A percentile compares a stretch with the other conserved stretches of the same genome.
Conservation (phyloP, 2,113 vertebrate species). For the Scalopus aquaticus region DNA sequence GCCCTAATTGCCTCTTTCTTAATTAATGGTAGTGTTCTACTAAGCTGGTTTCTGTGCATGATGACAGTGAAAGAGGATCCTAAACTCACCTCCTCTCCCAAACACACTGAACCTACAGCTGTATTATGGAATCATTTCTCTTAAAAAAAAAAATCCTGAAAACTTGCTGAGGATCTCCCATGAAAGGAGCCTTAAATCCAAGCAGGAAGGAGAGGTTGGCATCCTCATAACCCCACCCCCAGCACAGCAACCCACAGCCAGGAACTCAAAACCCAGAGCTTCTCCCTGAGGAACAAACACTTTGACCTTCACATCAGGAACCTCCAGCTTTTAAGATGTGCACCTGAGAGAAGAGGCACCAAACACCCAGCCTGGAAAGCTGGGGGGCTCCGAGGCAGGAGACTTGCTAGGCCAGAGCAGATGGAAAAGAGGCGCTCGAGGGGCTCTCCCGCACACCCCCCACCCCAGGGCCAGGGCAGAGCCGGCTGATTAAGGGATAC, state of each 20-base stretch:
- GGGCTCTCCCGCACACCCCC: not conserved
- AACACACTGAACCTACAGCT: not conserved
- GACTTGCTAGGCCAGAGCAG: not conserved
- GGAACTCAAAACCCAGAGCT: not conserved
- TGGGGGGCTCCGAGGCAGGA: not conserved
- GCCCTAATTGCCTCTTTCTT: not conserved
- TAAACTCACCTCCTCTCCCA: not conserved
- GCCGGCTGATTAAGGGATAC: not conserved
- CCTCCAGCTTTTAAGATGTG: not conserved
- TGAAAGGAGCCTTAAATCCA: not conserved
- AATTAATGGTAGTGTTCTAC: not conserved
- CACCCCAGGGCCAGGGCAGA: too few relatives aligned
- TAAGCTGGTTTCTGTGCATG: not conserved
- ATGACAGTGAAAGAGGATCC: not conserved
- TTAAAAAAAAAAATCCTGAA: not conserved
- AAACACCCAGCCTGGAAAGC: not conserved
- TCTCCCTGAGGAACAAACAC: not conserved
- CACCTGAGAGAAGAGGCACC: not conserved
- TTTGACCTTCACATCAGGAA: not conserved
- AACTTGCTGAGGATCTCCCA: not conserved
- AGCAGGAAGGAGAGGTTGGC: not conserved
- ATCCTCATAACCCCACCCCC: too few relatives aligned
- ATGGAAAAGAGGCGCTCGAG: not conserved
- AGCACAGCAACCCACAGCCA: not conserved
- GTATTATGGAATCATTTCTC: not conserved